Evolutionary conservation across 2,888 invertebrate species (phyloP).

Genomic region (Rugalucina vietnamica): DNA sequence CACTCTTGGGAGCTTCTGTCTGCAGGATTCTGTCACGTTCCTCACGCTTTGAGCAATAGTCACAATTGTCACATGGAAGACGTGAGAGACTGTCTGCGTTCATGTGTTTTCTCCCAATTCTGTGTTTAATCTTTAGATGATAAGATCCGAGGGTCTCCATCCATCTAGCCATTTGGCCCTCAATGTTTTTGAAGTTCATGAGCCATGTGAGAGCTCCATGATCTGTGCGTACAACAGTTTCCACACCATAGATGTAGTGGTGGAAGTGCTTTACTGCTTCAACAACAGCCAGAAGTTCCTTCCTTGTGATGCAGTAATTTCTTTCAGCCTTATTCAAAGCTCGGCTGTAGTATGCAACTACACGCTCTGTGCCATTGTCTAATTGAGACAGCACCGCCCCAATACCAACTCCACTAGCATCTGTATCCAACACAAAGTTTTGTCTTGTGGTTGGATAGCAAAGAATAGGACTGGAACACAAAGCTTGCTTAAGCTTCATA

Average conservation of each 20-base stretch:
- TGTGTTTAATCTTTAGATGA: conserved; percentile 3
- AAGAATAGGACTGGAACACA: not conserved
- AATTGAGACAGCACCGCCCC: not conserved
- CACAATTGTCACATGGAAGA: not conserved
- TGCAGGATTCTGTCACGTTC: not conserved
- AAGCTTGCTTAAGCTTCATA: not conserved
- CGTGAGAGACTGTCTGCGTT: conserved; percentile 1
- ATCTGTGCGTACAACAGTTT: not conserved
- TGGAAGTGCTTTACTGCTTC: not conserved
- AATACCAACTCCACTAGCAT: not conserved
- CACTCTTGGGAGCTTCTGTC: not conserved
- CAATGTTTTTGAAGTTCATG: not conserved
- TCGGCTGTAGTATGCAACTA: no score
- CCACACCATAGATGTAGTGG: not conserved
- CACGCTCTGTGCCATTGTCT: no score
- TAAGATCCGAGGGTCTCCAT: not conserved
- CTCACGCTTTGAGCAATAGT: not conserved
- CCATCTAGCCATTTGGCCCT: conserved; percentile 15
- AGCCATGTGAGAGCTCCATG: conserved; percentile 4
- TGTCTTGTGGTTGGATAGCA: not conserved
- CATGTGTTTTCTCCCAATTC: not conserved
- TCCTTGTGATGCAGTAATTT: no score
- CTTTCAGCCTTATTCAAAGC: no score
- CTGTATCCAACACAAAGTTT: not conserved
- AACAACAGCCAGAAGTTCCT: not conserved